Evolutionary conservation across 2,888 invertebrate genomes (phyloP).

Genomic region (Trachelus tabidus): DNA sequence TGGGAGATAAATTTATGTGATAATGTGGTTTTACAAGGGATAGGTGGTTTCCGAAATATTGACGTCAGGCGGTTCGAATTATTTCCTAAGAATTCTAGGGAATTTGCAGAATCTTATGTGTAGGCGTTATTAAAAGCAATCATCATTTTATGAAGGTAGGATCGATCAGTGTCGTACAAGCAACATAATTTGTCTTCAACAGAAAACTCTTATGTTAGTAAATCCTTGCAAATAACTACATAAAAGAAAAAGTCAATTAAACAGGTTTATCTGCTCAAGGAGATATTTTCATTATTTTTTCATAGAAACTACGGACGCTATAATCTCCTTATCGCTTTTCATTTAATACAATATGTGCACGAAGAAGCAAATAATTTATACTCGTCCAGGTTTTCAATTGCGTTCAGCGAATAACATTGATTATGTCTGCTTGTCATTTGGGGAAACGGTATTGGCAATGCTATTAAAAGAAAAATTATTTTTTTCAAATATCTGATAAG

Average conservation of each 20-base stretch:
- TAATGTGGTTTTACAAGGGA: constrained; percentile 17
- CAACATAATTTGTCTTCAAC: neutral
- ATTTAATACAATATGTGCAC: neutral
- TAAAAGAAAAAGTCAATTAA: neutral
- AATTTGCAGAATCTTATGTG: neutral
- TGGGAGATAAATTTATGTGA: constrained; percentile 7
- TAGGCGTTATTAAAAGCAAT: neutral
- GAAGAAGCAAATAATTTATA: neutral
- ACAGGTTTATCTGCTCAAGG: neutral
- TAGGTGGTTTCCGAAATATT: constrained; percentile 10
- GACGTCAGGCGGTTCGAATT: constrained; percentile 18
- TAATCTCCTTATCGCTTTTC: neutral
- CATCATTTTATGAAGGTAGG: neutral
- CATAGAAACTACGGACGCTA: neutral
- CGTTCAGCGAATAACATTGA: neutral
- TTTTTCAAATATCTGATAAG: neutral
- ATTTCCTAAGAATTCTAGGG: neutral
- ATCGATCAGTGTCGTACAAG: neutral
- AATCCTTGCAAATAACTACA: neutral
- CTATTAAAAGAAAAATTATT: neutral
- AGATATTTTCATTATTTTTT: neutral
- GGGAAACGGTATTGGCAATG: neutral
- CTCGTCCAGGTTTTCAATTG: neutral
- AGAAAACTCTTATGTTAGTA: neutral
- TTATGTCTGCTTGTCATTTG: neutral